These are phyloP conservation scores for Tenebrosternarchus preto DNA, from an alignment of 2,113 vertebrate species.

Conservation along the genomic window DNA sequence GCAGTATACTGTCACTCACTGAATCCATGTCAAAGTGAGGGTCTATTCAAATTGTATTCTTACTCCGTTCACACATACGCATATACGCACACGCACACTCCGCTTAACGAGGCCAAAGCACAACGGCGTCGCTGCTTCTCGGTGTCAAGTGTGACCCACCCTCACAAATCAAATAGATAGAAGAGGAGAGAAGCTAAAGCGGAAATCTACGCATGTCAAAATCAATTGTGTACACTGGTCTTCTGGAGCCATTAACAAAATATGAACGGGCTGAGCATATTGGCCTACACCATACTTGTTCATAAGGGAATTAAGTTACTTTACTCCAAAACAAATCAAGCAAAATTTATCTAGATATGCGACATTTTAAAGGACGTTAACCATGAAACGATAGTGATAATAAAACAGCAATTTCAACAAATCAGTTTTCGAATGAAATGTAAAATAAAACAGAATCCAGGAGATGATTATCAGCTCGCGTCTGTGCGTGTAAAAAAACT, in stretches of 20 bases:
- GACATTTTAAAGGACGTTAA: too few relatives aligned
- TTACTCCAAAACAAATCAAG: background rate
- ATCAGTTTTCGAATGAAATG: too few relatives aligned
- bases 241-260: conserved; percentile 40
- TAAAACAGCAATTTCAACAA: too few relatives aligned
- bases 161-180: conserved; percentile 29
- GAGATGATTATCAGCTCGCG: too few relatives aligned
- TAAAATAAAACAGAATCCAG: too few relatives aligned
- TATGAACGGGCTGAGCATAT: conserved; percentile 25
- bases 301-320: conserved; percentile 27
- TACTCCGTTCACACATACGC: too few relatives aligned
- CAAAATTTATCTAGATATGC: background rate
- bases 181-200: conserved; percentile 25
- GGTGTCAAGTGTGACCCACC: conserved; percentile 43
- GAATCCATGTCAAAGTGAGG: too few relatives aligned
- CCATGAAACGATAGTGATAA: too few relatives aligned
- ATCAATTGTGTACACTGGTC: conserved; percentile 43
- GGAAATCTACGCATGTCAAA: conserved; percentile 49
- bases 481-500: too few relatives aligned
- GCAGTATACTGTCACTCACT: too few relatives aligned
- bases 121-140: conserved; percentile 27
- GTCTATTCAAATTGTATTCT: too few relatives aligned
- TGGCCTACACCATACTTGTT: conserved; percentile 7
- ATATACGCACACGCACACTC: background rate
- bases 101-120: conserved; percentile 21